Evolutionary conservation across 2,888 invertebrate genomes (phyloP), one percentile per base, ranked within the genome.

Genomic region (Rhingia campestris): DNA sequence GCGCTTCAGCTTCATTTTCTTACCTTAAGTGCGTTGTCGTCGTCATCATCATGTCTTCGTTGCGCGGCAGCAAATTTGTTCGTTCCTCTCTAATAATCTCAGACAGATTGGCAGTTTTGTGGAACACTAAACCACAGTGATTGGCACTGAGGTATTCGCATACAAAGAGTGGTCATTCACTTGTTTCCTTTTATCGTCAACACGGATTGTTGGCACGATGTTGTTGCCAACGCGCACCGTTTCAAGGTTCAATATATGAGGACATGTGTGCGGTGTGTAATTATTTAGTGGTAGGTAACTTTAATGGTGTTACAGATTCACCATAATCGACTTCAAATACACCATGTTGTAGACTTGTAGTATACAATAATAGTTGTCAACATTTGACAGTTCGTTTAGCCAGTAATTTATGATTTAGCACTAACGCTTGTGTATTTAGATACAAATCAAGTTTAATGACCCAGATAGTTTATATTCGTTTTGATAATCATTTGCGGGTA

Each of bases 51-150:
- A 10, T 14, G 6, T 9, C 49, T 6, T 2, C 45, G 37, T 1
- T 2, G 39, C 35, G 4, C 14, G 12, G 6, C 32, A 43, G 41
- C 64, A 37, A 54, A 58, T 53, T 22, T 61, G 14, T 72, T 66
- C 72, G 72, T 73, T 82, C 77, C 72, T 82, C 63, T 82, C 67
- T 53, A 58, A 77, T 67, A 73, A 69, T 77, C 63, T 37, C 54
- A 67, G 63, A 69, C 63, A 51, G 30, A 74, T 56, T 63, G 51
- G 76, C 58, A 77, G 73, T 45, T 73, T 82, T 77, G 73, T 82
- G 73, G 63, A 82, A 77, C 67, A 82, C 63, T 49, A 77, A 67
- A 79, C 82, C 82, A 45, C 82, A 82, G 54, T 63, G 61, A 76
- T 66, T 67, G 75, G 32, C 76, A 67, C 47, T 12, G 49, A 58